These are phyloP conservation scores for Euclidia mi DNA, from an alignment of 2,888 invertebrate species.

Conservation along the genomic window DNA sequence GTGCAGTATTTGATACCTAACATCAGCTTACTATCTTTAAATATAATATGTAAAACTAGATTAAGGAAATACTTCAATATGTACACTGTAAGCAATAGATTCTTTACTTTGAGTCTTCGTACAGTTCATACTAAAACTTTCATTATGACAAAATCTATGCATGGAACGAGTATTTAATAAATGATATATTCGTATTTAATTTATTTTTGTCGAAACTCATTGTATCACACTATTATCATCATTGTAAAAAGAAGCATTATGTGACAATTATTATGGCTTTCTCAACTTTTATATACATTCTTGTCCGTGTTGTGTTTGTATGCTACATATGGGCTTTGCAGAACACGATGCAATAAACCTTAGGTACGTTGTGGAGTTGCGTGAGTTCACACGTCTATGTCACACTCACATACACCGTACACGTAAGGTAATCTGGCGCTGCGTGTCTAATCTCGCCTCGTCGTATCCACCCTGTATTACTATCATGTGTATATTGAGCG, in stretches of 20 bases:
- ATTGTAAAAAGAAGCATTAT: too few relatives aligned
- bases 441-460: conserved; percentile 45
- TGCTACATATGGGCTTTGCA: neutral
- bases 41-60: conserved; percentile 40
- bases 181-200: too few relatives aligned
- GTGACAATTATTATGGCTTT: too few relatives aligned
- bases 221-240: too few relatives aligned
- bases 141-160: too few relatives aligned
- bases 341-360: conserved; percentile 30
- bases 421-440: conserved; percentile 33
- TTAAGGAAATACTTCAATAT: conserved; percentile 45
- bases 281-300: too few relatives aligned
- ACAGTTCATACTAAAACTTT: too few relatives aligned
- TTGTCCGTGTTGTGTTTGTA: neutral
- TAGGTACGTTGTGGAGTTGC: conserved; percentile 19
- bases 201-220: too few relatives aligned
- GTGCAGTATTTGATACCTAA: conserved; percentile 27
- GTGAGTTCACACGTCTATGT: conserved; percentile 40
- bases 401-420: conserved; percentile 31
- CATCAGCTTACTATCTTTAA: conserved; percentile 43
- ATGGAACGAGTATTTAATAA: too few relatives aligned
- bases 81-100: too few relatives aligned
- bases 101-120: too few relatives aligned
- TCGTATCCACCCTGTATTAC: conserved; percentile 41
- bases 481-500: conserved; percentile 48